Conservation (phyloP, 2,888 invertebrate genomes). For the Diachrysia chrysitis region DNA sequence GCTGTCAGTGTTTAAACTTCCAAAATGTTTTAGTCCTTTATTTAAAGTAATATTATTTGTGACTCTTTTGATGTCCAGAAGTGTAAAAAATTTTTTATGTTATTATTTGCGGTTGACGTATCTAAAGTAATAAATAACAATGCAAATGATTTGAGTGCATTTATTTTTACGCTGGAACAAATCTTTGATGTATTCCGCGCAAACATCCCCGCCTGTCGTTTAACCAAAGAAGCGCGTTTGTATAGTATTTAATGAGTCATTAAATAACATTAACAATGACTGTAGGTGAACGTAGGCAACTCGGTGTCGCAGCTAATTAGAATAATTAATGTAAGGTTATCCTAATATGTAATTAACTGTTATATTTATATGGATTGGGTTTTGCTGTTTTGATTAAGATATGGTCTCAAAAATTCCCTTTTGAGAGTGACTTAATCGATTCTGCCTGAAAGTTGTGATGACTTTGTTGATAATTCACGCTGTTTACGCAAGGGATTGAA, state of each 20-base stretch:
- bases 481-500: no score
- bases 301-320: constrained; percentile 69
- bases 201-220: constrained; percentile 68
- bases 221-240: constrained; percentile 76
- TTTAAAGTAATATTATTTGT: not conserved
- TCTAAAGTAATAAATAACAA: constrained; percentile 18
- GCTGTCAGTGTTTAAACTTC: not conserved
- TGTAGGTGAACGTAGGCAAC: constrained; percentile 65
- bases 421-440: no score
- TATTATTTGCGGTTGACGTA: constrained; percentile 30
- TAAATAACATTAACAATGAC: constrained; percentile 27
- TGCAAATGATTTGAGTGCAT: constrained; percentile 30
- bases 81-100: not conserved
- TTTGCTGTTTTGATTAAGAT: constrained; percentile 25
- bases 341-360: constrained; percentile 51
- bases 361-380: constrained; percentile 38
- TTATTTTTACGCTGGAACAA: constrained; percentile 34
- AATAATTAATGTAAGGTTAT: constrained; percentile 59
- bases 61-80: not conserved
- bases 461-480: no score
- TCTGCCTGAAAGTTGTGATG: no score
- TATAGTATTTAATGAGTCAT: constrained; percentile 61
- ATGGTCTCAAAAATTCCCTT: constrained; percentile 17
- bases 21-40: not conserved
- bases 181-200: constrained; percentile 58